phyloP scores from a whole-genome alignment of 2,888 invertebrate genomes.

The Pyrrhia umbra region DNA sequence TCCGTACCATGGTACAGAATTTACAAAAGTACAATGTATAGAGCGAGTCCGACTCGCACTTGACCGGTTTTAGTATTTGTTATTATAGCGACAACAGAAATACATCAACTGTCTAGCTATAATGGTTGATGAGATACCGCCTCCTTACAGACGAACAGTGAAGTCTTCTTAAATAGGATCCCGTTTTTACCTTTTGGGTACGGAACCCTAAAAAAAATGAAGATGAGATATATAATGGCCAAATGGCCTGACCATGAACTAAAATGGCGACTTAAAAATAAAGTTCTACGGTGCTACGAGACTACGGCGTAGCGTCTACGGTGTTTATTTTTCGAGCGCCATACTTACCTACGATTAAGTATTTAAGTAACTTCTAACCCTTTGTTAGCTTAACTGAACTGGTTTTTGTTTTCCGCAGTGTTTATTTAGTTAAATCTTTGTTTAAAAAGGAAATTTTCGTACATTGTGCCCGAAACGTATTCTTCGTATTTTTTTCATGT shows the following conservation, averaged over 20 bases:
- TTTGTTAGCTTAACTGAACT: slow-evolving; percentile 17
- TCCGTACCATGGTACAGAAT: no score
- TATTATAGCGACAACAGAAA: no score
- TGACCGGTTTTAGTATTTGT: no score
- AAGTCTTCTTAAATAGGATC: not conserved
- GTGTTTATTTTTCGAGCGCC: slow-evolving; percentile 3
- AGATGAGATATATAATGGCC: no score
- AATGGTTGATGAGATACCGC: no score
- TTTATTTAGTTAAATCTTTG: slow-evolving; percentile 8
- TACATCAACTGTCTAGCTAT: no score
- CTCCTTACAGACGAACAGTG: not conserved
- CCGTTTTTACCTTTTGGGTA: no score
- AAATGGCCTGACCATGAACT: no score
- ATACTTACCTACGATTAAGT: not conserved
- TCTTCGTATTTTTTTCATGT: not conserved
- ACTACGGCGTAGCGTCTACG: slow-evolving; percentile 60
- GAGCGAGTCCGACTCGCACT: no score
- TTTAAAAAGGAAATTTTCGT: not conserved
- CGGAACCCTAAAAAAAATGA: no score
- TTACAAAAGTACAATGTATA: no score
- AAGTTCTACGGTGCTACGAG: slow-evolving; percentile 48
- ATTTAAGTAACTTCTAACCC: not conserved
- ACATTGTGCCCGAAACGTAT: not conserved
- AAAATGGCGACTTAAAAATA: slow-evolving; percentile 4
- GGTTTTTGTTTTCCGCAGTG: slow-evolving; percentile 22